Conservation (phyloP, 1,140 invertebrate genomes). For the Gerris buenoi region DNA sequence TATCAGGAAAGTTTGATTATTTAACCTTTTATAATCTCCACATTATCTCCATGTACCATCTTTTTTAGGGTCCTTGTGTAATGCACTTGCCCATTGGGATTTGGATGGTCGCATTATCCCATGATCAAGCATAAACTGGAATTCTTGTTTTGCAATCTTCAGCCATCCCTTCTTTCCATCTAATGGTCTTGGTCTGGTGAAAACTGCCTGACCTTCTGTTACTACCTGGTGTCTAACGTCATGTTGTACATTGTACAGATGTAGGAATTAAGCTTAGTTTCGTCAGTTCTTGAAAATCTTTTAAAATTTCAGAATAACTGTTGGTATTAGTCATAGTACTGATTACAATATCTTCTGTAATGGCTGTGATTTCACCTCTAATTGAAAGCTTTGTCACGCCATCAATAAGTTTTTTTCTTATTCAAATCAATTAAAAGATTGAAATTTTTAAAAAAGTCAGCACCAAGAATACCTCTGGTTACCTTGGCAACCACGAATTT, state of each 20-base stretch:
- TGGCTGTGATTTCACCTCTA: background rate
- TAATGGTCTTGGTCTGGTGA: no score
- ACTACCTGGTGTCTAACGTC: constrained; percentile 15
- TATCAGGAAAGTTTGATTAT: no score
- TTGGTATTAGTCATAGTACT: constrained; percentile 1
- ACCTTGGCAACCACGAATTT: background rate
- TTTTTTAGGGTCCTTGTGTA: no score
- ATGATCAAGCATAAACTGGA: constrained; percentile 18
- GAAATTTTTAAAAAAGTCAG: background rate
- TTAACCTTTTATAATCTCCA: no score
- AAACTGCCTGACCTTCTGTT: constrained; percentile 29
- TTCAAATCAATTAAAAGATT: background rate
- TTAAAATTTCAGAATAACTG: background rate
- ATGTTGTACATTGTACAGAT: background rate
- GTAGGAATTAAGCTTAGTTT: constrained; percentile 2
- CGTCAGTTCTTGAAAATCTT: background rate
- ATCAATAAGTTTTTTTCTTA: background rate
- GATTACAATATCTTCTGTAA: background rate
- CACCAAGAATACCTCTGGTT: background rate
- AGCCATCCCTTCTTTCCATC: constrained; percentile 24
- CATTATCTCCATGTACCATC: no score
- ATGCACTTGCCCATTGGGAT: constrained; percentile 30
- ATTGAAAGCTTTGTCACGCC: background rate
- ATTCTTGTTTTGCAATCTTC: constrained; percentile 18
- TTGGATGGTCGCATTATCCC: constrained; percentile 24